Evolutionary conservation across 1,140 invertebrate species (phyloP).

Genomic region (Aphaenogaster ashmeadi): DNA sequence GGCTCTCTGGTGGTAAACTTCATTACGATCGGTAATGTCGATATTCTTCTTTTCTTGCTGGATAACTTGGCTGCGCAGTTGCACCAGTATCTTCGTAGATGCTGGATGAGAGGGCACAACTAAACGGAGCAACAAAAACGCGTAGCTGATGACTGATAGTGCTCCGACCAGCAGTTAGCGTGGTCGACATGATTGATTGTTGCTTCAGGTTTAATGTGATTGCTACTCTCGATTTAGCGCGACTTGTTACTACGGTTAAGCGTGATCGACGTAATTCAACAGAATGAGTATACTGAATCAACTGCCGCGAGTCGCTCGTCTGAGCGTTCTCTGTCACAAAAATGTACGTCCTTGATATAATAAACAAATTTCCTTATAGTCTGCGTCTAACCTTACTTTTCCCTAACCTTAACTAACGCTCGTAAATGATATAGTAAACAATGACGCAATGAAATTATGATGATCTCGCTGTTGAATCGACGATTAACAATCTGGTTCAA

Average conservation of each 20-base stretch:
- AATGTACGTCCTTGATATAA: slow-evolving; percentile 25
- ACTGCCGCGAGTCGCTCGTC: background rate
- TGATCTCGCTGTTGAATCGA: background rate
- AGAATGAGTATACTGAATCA: slow-evolving; percentile 28
- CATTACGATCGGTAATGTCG: background rate
- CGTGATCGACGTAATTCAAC: slow-evolving; percentile 25
- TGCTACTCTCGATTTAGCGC: background rate
- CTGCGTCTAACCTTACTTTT: background rate
- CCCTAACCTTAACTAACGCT: background rate
- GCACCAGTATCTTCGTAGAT: background rate
- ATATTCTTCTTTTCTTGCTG: background rate
- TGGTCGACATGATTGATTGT: background rate
- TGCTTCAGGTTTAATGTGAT: background rate
- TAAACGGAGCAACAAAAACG: background rate
- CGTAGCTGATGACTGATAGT: background rate
- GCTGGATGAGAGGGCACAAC: background rate
- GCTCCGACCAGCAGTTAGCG: background rate
- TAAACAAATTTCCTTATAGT: background rate
- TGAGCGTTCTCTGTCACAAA: background rate
- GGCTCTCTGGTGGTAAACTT: background rate
- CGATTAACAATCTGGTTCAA: background rate
- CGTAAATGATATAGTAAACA: background rate
- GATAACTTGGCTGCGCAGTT: background rate
- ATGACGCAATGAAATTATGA: background rate
- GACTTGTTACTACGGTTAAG: background rate